Base-by-base conservation (phyloP, 2,888 invertebrate species). In the Apotomis turbidana region DNA sequence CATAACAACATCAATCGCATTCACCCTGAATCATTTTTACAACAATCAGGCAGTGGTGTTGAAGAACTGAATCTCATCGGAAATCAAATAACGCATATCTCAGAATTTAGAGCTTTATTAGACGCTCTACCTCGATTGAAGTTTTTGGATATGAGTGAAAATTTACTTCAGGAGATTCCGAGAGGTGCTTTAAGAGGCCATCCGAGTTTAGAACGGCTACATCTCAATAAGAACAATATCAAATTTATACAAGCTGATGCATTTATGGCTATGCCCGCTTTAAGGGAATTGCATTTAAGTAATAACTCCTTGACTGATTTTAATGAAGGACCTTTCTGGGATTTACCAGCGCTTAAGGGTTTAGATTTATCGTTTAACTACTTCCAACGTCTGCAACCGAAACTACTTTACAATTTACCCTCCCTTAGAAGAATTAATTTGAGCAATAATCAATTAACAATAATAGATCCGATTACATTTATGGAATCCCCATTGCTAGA, bases 291-390 rank as follows among this genome's bases (percentile, higher is more conserved):
- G 51, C 95, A 97, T 78, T 90, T 98, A 73, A 95, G 95, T 77
- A 97, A 98, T 81, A 98, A 98, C 84, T 97, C 97, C 3, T 87
- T 98, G 44, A 95, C 95, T 0, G 96, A 97, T 83, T 92, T 95
- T 66, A 90, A 96, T 60, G 95, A 96, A 75, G 94, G 95, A 63
- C 97, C 97, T 0, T 96, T 96, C 81, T 97, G 97, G 97, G 96
- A 97, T 90, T 90, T 97, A 59, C 97, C 97, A 0, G 96, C 96
- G 6, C 89, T 97, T 4, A 97, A 97, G 92, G 97, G 97, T 0
- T 88, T 98, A 71, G 97, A 98, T 89, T 89, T 98, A 52, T 96
- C 97, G 0, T 94, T 94, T 72, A 98, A 98, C 83, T 95, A 95
- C 75, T 96, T 97, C 78, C 94, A 95, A 74, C 94, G 95, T 27